These are phyloP conservation scores for Mantis religiosa DNA, from an alignment of 2,888 invertebrate genomes.

Conservation along the genomic window DNA sequence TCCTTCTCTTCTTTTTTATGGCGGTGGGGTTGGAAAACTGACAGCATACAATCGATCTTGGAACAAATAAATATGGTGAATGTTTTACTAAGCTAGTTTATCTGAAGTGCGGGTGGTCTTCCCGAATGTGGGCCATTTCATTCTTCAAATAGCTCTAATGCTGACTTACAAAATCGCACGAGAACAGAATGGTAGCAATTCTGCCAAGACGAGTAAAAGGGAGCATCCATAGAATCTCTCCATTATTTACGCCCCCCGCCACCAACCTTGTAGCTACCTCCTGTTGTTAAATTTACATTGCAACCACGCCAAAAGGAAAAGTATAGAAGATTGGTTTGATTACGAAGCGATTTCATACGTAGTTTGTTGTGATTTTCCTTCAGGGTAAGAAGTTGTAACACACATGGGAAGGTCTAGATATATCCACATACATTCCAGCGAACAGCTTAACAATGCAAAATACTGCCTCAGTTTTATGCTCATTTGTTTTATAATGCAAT, in stretches of 20 bases:
- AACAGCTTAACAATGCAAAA: no score
- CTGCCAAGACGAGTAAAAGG: neutral
- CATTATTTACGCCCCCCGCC: neutral
- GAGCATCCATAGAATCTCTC: neutral
- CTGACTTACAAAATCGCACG: neutral
- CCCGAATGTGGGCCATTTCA: neutral
- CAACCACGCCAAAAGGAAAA: neutral
- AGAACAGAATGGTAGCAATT: neutral
- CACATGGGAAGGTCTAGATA: no score
- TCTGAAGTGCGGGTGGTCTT: neutral
- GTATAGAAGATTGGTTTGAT: neutral
- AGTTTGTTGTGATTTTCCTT: no score
- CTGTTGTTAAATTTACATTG: neutral
- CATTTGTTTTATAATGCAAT: no score
- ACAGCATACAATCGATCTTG: neutral
- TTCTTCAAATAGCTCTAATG: neutral
- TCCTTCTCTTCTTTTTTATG: neutral
- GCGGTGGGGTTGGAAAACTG: neutral
- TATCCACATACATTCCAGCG: no score
- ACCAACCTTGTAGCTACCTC: neutral
- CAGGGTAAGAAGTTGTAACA: no score
- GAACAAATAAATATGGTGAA: neutral
- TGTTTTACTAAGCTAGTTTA: neutral
- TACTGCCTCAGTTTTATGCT: no score
- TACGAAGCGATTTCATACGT: neutral